Conservation (phyloP, 2,113 vertebrate species). For the Eptesicus fuscus region DNA sequence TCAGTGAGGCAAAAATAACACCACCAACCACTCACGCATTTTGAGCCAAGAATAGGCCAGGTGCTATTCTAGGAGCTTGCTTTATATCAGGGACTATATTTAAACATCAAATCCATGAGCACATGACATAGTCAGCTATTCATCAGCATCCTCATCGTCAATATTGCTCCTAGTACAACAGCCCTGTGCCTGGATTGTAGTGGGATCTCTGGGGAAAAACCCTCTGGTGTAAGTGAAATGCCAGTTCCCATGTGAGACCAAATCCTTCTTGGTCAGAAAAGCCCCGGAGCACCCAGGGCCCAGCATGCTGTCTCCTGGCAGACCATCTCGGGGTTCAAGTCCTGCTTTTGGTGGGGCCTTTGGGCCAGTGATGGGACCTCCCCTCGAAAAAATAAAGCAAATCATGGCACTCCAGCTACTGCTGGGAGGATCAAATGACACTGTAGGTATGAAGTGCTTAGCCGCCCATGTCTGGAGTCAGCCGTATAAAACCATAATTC, state of each 20-base stretch:
- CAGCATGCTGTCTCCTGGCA: fast-evolving
- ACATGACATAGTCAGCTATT: background rate
- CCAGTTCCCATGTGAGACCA: background rate
- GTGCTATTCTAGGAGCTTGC: background rate
- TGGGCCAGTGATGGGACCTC: background rate
- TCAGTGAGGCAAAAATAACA: background rate
- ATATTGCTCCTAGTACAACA: fast-evolving
- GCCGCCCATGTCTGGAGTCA: background rate
- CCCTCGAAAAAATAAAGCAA: background rate
- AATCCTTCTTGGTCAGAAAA: background rate
- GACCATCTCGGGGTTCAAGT: background rate
- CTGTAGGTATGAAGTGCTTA: background rate
- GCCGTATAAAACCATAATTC: fast-evolving
- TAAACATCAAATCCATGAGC: fast-evolving
- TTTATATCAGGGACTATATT: fast-evolving
- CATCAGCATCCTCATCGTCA: background rate
- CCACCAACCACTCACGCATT: background rate
- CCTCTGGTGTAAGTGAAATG: background rate
- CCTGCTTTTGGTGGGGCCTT: background rate
- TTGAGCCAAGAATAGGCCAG: background rate
- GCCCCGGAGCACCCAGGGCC: no score
- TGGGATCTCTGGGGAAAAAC: background rate
- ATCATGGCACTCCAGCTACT: background rate
- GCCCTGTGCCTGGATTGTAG: background rate
- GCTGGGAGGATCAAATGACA: background rate